Conservation (phyloP, 2,113 vertebrate species). For the Syrrhaptes paradoxus region DNA sequence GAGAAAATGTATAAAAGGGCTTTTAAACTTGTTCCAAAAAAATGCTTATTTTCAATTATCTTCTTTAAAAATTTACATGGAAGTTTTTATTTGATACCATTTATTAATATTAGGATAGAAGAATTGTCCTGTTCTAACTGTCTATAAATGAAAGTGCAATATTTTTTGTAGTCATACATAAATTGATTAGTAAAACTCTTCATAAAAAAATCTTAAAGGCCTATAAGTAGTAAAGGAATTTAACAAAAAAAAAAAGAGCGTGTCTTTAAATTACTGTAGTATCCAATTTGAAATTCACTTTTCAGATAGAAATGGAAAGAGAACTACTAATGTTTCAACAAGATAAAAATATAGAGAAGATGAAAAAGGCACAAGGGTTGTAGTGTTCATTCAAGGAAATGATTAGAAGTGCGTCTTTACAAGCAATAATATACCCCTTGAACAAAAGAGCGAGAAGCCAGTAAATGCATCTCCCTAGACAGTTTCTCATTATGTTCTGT, state of each 20-base stretch:
- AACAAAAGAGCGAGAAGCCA: not conserved
- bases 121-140: not conserved
- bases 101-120: not conserved
- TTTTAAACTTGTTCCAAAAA: not conserved
- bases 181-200: not conserved
- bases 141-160: not conserved
- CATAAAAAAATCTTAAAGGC: not conserved
- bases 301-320: not conserved
- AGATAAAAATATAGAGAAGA: not conserved
- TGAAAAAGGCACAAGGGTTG: not conserved
- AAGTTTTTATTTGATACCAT: not conserved
- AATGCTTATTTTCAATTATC: not conserved
- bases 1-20: not conserved
- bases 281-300: not conserved
- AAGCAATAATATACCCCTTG: not conserved
- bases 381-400: not conserved
- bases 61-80: not conserved
- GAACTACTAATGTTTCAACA: not conserved
- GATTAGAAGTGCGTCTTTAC: not conserved
- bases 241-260: not conserved
- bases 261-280: not conserved
- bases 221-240: not conserved
- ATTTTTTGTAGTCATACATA: not conserved
- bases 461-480: not conserved
- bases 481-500: not conserved